These are phyloP conservation scores for Abrostola tripartita DNA, from an alignment of 2,888 invertebrate genomes.

Conservation along the genomic window DNA sequence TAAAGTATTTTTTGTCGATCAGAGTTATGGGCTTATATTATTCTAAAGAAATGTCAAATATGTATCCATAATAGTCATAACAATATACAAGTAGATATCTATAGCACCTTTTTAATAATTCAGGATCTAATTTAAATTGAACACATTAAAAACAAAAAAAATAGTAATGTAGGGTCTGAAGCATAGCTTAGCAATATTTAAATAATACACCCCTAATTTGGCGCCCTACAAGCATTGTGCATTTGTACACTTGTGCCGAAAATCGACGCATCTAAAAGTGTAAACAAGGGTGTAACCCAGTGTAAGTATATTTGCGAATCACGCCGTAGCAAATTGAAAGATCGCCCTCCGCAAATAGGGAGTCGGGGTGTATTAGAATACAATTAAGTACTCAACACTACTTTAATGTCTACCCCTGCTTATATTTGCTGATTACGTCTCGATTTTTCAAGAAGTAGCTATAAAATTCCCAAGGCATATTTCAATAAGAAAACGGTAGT, in stretches of 20 bases:
- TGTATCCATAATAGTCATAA: no score
- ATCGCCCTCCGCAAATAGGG: slow-evolving; percentile 72
- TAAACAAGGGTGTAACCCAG: slow-evolving; percentile 71
- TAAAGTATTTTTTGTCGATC: no score
- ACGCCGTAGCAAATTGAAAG: slow-evolving; percentile 83
- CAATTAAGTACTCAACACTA: slow-evolving; percentile 76
- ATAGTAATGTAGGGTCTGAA: not conserved
- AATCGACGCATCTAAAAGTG: slow-evolving; percentile 62
- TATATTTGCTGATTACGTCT: no score
- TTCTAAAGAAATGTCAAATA: no score
- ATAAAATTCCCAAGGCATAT: no score
- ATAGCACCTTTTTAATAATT: no score
- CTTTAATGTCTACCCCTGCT: slow-evolving; percentile 37
- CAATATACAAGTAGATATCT: no score
- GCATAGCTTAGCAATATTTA: slow-evolving; percentile 12
- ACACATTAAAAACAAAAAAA: not conserved
- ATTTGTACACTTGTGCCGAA: slow-evolving; percentile 66
- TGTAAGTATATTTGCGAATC: slow-evolving; percentile 76
- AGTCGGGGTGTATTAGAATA: slow-evolving; percentile 79
- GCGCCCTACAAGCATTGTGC: slow-evolving; percentile 51
- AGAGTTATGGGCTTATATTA: no score
- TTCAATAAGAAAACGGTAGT: no score
- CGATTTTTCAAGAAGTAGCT: no score
- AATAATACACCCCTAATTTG: slow-evolving; percentile 56
- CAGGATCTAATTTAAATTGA: no score